These are phyloP conservation scores for Clarias pachynema DNA, from an alignment of 2,797 vertebrate species.

Conservation along the genomic window DNA sequence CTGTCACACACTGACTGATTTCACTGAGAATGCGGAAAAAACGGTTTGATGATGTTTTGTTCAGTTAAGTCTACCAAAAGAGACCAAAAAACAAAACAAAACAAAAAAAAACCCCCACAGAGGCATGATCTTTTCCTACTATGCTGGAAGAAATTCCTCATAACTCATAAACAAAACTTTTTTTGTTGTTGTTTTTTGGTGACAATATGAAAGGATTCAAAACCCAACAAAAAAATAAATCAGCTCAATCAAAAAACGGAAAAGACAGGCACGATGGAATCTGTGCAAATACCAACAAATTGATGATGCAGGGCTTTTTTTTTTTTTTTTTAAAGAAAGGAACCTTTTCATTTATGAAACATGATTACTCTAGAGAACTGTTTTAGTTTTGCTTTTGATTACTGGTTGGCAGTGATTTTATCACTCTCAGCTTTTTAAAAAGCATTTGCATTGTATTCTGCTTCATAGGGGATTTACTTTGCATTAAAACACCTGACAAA, in stretches of 20 bases:
- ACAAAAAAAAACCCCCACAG: too few species aligned
- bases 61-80: neutral
- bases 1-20: too few species aligned
- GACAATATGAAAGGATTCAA: too few species aligned
- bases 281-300: neutral
- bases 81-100: neutral
- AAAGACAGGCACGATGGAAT: neutral
- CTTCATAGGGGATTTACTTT: neutral
- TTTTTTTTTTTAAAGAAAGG: neutral
- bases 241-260: neutral
- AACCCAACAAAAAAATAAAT: too few species aligned
- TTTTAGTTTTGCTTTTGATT: neutral
- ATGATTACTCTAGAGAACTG: neutral
- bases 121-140: neutral
- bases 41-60: too few species aligned
- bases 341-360: neutral
- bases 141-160: neutral
- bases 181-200: too few species aligned
- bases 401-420: neutral
- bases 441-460: neutral
- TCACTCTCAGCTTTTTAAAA: neutral
- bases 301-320: neutral
- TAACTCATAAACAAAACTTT: too few species aligned
- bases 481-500: slow-evolving; percentile 3
- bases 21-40: too few species aligned